Base-by-base conservation (phyloP, 2,888 invertebrate species). In the Eledone cirrhosa region DNA sequence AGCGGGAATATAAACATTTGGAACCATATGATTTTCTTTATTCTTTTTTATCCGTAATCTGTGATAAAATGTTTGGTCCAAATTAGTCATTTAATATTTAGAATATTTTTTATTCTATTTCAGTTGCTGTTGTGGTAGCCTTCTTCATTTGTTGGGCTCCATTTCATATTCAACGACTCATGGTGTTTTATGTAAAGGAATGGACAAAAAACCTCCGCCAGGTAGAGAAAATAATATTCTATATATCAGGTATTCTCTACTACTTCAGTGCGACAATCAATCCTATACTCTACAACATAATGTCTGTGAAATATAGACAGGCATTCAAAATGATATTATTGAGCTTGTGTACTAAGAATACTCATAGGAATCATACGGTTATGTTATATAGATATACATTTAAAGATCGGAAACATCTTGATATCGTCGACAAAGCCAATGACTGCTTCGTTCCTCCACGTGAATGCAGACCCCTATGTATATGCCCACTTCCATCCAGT, bases 221-320 rank as follows among this genome's bases (percentile, higher is more conserved):
- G 91, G 92, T 96, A 47, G 95, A 95, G 90, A 92, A 93, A 78
- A 92, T 94, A 77, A 92, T 96, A 79, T 95, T 94, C 5, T 95
- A 97, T 90, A 92, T 94, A 59, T 97, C 96, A 0, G 97, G 97
- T 0, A 93, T 97, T 0, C 93, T 97, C 81, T 97, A 97, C 92
- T 98, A 96, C 91, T 91, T 97, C 85, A 97, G 97, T 13, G 96
- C 97, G 16, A 96, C 96, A 87, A 94, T 97, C 88, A 98, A 98
- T 91, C 97, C 98, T 0, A 93, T 97, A 82, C 93, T 97, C 63
- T 98, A 98, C 92, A 95, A 97, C 91, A 95, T 97, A 78, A 96
- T 98, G 97, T 97, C 97, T 16, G 94, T 96, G 90, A 97, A 97
- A 90, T 98, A 97, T 90, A 93, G 97, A 75, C 95, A 95, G 84